Percentiles rank a stretch among this genome's conserved stretches.
These are phyloP conservation scores for Prolemur simus DNA, from an alignment of 2,113 vertebrate genomes.

Conservation along the genomic window DNA sequence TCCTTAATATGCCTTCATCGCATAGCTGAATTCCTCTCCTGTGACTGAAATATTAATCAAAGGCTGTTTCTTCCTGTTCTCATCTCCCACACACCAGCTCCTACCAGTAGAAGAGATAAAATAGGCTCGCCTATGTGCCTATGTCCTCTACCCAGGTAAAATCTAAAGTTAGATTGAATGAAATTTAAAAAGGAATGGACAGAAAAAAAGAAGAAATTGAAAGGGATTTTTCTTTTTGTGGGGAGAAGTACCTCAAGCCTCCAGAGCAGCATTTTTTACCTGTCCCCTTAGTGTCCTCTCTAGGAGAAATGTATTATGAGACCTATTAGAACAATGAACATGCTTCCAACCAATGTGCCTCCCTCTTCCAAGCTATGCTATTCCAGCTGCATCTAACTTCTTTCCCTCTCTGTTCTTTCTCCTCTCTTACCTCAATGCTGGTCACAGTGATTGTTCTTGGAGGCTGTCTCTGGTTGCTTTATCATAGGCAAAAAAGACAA, in stretches of 20 bases:
- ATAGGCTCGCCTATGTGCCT: conserved; percentile 46
- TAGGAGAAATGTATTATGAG: not conserved
- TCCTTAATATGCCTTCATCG: conserved; percentile 52
- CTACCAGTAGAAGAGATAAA: conserved; percentile 59
- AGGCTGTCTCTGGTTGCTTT: conserved; percentile 36
- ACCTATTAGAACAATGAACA: not conserved
- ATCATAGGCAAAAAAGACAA: not conserved
- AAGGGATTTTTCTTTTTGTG: not conserved
- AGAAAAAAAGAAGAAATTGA: not conserved
- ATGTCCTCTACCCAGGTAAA: conserved; percentile 10
- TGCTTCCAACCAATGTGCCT: conserved; percentile 3
- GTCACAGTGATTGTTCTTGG: not conserved
- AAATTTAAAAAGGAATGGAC: conserved; percentile 56
- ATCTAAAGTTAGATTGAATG: conserved; percentile 47
- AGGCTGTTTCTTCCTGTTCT: not conserved
- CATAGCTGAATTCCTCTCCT: not conserved
- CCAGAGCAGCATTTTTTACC: conserved; percentile 41
- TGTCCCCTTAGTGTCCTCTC: not conserved
- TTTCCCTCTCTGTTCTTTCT: not conserved
- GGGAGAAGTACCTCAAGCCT: not conserved
- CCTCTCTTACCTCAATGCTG: not conserved
- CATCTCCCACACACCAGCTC: not conserved
- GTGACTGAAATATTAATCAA: conserved; percentile 71
- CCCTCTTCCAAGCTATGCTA: not conserved
- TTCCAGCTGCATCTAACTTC: not conserved